Percentiles rank a stretch among this genome's conserved stretches.
phyloP scores from a whole-genome alignment of 2,797 vertebrate species.

The Tympanoctomys barrerae region DNA sequence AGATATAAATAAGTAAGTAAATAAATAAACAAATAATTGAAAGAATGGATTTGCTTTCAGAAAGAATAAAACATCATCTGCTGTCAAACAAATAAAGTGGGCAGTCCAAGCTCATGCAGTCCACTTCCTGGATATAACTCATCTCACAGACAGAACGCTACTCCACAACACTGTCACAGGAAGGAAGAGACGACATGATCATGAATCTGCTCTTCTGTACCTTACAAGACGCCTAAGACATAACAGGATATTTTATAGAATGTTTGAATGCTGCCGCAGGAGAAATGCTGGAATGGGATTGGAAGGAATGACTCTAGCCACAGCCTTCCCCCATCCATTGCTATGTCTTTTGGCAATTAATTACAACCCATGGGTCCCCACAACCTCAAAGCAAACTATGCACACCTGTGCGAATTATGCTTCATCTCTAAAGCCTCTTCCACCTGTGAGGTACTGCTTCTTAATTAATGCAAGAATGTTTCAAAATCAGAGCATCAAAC shows the following conservation, averaged over 20 bases:
- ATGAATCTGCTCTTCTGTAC: neutral
- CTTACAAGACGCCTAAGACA: neutral
- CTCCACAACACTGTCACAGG: neutral
- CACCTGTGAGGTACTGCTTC: neutral
- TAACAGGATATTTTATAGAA: neutral
- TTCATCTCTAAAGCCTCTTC: neutral
- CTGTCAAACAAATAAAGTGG: neutral
- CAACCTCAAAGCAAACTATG: neutral
- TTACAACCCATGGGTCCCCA: neutral
- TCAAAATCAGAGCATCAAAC: neutral
- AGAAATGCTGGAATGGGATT: neutral
- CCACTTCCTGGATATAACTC: constrained; percentile 26
- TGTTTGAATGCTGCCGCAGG: neutral
- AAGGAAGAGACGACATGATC: neutral
- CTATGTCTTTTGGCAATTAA: neutral
- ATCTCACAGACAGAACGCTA: constrained; percentile 27
- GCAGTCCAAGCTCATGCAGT: neutral
- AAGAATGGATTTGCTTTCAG: neutral
- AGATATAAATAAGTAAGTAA: neutral
- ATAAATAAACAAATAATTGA: neutral
- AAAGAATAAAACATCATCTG: constrained; percentile 12
- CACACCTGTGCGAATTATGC: neutral
- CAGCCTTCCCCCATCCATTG: neutral
- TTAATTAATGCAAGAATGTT: neutral
- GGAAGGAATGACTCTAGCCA: neutral